These are phyloP conservation scores for Protophormia terraenovae DNA, from an alignment of 2,888 invertebrate species.

Conservation along the genomic window DNA sequence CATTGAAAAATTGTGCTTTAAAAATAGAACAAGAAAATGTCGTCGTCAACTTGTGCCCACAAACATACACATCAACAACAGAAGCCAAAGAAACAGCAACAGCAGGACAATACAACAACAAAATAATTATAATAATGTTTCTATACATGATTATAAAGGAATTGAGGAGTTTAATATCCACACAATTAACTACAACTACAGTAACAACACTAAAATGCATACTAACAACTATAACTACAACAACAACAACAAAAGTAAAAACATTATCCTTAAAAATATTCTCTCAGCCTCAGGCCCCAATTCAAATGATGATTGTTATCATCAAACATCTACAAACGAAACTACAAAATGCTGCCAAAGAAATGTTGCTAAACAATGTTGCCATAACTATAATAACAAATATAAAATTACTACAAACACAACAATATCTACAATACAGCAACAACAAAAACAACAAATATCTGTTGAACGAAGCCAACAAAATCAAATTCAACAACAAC, in stretches of 20 bases:
- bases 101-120: constrained; percentile 59
- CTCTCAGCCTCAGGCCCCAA: constrained; percentile 45
- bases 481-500: constrained; percentile 38
- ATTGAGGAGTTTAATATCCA: constrained; percentile 62
- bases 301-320: constrained; percentile 29
- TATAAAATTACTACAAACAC: no score
- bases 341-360: constrained; percentile 68
- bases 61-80: constrained; percentile 13
- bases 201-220: constrained; percentile 45
- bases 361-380: constrained; percentile 66
- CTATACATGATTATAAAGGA: constrained; percentile 54
- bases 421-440: constrained; percentile 63
- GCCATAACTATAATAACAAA: constrained; percentile 29
- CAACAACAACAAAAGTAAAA: constrained; percentile 54
- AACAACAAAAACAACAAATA: constrained; percentile 35
- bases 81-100: no score
- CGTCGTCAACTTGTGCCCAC: constrained; percentile 14
- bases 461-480: constrained; percentile 43
- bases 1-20: neutral
- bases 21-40: constrained; percentile 33
- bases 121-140: constrained; percentile 25
- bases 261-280: constrained; percentile 12
- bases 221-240: constrained; percentile 55
- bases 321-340: constrained; percentile 52
- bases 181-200: constrained; percentile 49